Evolutionary conservation across 2,113 vertebrate species (phyloP), one percentile per base, ranked within the genome.

Genomic region (Gavialis gangeticus): DNA sequence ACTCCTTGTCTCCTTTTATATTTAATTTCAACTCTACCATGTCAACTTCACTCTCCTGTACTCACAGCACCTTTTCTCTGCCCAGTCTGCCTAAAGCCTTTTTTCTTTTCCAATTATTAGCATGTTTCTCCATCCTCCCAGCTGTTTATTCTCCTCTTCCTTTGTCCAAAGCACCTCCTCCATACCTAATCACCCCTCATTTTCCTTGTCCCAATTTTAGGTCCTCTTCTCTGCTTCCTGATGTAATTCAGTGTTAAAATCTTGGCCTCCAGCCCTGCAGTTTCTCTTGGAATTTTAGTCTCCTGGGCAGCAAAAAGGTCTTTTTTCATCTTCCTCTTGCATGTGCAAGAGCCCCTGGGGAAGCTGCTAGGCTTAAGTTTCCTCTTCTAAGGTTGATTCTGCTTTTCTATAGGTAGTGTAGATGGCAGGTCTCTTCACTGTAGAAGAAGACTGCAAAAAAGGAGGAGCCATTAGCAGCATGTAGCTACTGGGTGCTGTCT

Each of bases 201-300:
- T 22, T 3, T 6, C 79, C 73, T 93, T 82, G 87, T 10, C n/a
- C 66, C 86, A 1, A 67, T 79, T 87, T 84, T 69, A 57, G 6
- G 8, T 8, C 0, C 1, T 67, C 28, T 77, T 84, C 54, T 88
- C 0, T 0, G 0, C 82, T 85, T 7, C 58, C 10, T 8, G 5
- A 15, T 16, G 67, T 7, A 76, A 3, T 10, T 86, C 37, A 85
- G 2, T 80, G 78, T 34, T 9, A 75, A 82, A 18, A 1, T 2
- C 3, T 24, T 79, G 28, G 81, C 6, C 14, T 71, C 19, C 63
- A 79, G 2, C 16, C 76, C 10, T 59, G 10, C 76, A 28, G 16
- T 25, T 25, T 82, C 17, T 84, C 12, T 15, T n/a, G 9, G 10
- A 10, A 2, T 27, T 80, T 59, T 79, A 12, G 7, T 75, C 16